Conservation (phyloP, 2,888 invertebrate genomes). For the Herminia tarsipennalis region DNA sequence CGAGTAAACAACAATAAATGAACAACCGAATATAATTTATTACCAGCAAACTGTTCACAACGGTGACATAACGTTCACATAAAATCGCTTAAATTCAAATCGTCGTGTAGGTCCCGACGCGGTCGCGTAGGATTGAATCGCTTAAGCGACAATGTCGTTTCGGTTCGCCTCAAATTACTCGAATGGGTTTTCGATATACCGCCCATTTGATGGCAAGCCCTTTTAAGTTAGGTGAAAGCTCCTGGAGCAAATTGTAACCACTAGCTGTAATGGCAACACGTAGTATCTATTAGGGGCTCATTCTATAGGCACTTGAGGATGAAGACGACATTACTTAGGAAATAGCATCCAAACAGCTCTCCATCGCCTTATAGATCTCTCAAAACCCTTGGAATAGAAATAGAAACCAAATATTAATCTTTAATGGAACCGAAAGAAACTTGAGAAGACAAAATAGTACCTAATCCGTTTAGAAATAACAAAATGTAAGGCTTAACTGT, state of each 20-base stretch:
- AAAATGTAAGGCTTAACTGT: no score
- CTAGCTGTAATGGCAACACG: slow-evolving; percentile 53
- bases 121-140: slow-evolving; percentile 76
- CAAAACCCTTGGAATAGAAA: no score
- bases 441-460: no score
- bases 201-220: slow-evolving; percentile 63
- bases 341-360: slow-evolving; percentile 25
- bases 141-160: slow-evolving; percentile 76
- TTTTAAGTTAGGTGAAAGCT: slow-evolving; percentile 62
- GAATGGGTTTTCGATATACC: slow-evolving; percentile 79
- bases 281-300: slow-evolving; percentile 44
- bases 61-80: slow-evolving; percentile 50
- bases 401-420: no score
- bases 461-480: no score
- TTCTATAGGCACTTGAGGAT: slow-evolving; percentile 40
- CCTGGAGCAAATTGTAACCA: slow-evolving; percentile 59
- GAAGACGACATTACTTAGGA: slow-evolving; percentile 39
- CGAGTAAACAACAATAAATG: slow-evolving; percentile 36
- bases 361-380: no score
- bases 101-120: slow-evolving; percentile 64
- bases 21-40: slow-evolving; percentile 42
- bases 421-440: no score
- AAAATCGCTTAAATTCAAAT: slow-evolving; percentile 73
- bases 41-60: slow-evolving; percentile 35
- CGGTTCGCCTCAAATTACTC: slow-evolving; percentile 78